Evolutionary conservation across 2,888 invertebrate genomes (phyloP), one percentile per base, ranked within the genome.

Genomic region (Heliconius aoede): DNA sequence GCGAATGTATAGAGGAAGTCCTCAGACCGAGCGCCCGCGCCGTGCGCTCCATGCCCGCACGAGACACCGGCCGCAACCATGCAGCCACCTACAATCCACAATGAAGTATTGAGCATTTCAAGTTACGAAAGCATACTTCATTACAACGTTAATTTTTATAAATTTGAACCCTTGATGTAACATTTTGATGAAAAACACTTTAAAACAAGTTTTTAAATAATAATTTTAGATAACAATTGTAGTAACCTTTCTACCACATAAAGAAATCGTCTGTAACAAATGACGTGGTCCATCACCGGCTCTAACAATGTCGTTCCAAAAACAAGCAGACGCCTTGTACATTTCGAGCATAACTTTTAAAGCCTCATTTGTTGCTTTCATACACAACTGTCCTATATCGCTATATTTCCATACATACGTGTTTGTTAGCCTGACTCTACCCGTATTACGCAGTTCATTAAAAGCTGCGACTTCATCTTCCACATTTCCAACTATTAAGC

Each of bases 61-160:
- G 89, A 11, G 95, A 91, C 0, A 97, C 95, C 0, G 96, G 95
- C 0, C 96, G 95, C 0, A 97, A 97, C 97, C 97, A 97, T 0
- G 96, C 95, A 4, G 96, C 95, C 1, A 96, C 96, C 94, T 94
- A 76, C 15, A 73, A 73, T 21, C 21, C 46, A 76, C 26, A 61
- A 75, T 18, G 18, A 73, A 8, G 8, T 7, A 46, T 13, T 65
- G 13, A 4, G 1, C 5, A 13, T 24, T 36, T 65, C 13, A 65
- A 15, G 18, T 46, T 18, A 40, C 4, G 1, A 65, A 21, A 7
- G 9, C n/a, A 51, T 21, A 5, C 18, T 51, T 51, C 15, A 7
- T 2, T 18, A 21, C 8, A 51, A 51, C 9, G 3, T 51, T n/a
- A 2, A 3, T n/a, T n/a, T 51, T 51, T n/a, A 46, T 46, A 9